Evolutionary conservation across 2,888 invertebrate species (phyloP), one percentile per base, ranked within the genome.

Genomic region (Cantharis flavilabris): DNA sequence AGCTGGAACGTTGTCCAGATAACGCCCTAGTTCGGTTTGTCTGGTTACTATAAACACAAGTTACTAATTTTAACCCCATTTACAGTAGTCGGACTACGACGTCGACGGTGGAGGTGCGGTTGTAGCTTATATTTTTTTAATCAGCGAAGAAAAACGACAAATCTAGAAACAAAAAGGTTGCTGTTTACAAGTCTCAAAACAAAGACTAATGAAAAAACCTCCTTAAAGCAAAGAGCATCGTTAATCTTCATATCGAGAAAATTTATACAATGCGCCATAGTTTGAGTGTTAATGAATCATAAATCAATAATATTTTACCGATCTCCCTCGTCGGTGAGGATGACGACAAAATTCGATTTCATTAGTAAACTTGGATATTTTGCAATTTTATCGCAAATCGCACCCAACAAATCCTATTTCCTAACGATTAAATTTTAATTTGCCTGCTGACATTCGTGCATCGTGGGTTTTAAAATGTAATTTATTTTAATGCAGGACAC

Each of bases 341-440:
- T 23, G 23, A 5, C 23, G 5, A 3, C 23, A 26, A 26, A 70
- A 76, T 74, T 71, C 67, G 30, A 73, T 65, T 76, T 74, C 77
- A 69, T 74, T 77, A 74, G 77, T 33, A 72, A 75, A 72, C 77
- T 73, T 62, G 10, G 71, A 73, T 71, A 74, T 74, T 67, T 67
- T 65, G 71, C 67, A 72, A 77, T 73, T 76, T 72, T 62, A 49
- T 77, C 74, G 72, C 74, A 77, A 77, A 77, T 77, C 71, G 64
- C 72, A 76, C 72, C 75, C 77, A 79, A 77, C 79, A 71, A 77
- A 77, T 76, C 72, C 77, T 76, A 79, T 77, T 77, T 72, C 70
- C 72, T 70, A 30, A 77, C 69, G 75, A 79, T 79, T 75, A 79
- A 79, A 77, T 71, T 79, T 79, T 75, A 77, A 75, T 78, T 78